Percentiles rank a stretch among this genome's conserved stretches.
Conservation (phyloP, 1,140 invertebrate genomes). For the Neelides sp. region DNA sequence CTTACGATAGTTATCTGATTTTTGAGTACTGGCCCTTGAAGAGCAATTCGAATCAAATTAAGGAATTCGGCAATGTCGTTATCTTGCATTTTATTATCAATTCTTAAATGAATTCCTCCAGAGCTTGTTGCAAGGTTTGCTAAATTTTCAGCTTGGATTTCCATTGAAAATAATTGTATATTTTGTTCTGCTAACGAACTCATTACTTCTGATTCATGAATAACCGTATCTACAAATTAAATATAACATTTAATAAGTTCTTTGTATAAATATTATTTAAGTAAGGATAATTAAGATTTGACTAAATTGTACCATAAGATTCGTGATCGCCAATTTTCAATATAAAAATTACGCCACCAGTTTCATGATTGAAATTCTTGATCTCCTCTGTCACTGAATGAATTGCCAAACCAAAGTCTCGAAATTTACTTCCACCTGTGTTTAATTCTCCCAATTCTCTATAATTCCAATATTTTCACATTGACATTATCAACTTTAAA, state of each 20-base stretch:
- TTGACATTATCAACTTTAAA: not conserved
- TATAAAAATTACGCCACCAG: constrained; percentile 5
- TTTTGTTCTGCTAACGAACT: not conserved
- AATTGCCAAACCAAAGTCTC: constrained; percentile 11
- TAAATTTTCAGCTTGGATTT: not conserved
- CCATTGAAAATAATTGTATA: constrained; percentile 4
- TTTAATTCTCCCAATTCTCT: not conserved
- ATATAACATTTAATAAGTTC: too few species aligned
- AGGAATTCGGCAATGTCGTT: too few species aligned
- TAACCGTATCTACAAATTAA: too few species aligned
- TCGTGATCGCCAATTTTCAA: constrained; percentile 2
- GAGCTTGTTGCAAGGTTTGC: not conserved
- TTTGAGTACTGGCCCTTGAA: too few species aligned
- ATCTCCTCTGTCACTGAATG: not conserved
- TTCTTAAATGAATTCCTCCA: not conserved
- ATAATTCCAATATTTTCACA: not conserved
- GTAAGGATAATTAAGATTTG: not conserved
- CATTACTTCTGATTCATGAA: too few species aligned
- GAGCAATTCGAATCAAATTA: too few species aligned
- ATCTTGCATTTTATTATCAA: too few species aligned
- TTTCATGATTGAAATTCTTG: not conserved
- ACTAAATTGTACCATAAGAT: not conserved
- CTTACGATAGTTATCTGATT: too few species aligned
- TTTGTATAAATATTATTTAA: not conserved
- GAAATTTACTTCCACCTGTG: not conserved